Evolutionary conservation across 2,797 vertebrate genomes (phyloP), one percentile per base, ranked within the genome.

Genomic region (Eutrigla gurnardus): DNA sequence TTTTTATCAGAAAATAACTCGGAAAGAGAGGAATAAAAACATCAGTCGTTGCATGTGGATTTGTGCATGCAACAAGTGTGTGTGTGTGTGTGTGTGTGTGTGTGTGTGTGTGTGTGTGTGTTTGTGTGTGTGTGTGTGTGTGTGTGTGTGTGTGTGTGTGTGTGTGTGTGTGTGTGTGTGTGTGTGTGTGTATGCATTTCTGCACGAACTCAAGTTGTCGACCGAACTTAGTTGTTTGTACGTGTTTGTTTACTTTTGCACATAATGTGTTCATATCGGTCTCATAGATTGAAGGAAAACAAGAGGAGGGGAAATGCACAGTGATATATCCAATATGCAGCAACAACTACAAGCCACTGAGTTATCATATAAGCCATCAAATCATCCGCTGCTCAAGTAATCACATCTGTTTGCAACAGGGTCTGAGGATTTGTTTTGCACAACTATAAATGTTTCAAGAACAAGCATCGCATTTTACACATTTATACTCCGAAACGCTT

Each of bases 361-460:
- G n/a, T 86, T 84, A 83, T 86, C 82, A 77, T 90, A 83, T 88
- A 90, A 91, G 84, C 89, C 88, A 81, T 89, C 77, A 81, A 90
- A 72, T 83, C 83, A 86, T 87, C 90, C 87, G 91, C 88, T 88
- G 84, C 84, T 91, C 87, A 88, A 25, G 79, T 91, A 90, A 91
- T 82, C 87, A 70, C 68, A 50, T 90, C 88, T 85, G 82, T 93
- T 89, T 92, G 89, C 86, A 87, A 92, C 86, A 92, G 82, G 87
- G 83, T 92, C 79, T 86, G 74, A 89, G 84, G 81, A 90, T 90
- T 25, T 25, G 25, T 25, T 91, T 92, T 89, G 87, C 89, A 93
- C 91, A 88, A 85, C 80, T 85, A 70, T 80, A 65, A 81, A 25
- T 79, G 83, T 92, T 86, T 83, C 77, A 83, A 86, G 76, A 89